Conservation (phyloP, 2,888 invertebrate species). For the Epinotia nisella region DNA sequence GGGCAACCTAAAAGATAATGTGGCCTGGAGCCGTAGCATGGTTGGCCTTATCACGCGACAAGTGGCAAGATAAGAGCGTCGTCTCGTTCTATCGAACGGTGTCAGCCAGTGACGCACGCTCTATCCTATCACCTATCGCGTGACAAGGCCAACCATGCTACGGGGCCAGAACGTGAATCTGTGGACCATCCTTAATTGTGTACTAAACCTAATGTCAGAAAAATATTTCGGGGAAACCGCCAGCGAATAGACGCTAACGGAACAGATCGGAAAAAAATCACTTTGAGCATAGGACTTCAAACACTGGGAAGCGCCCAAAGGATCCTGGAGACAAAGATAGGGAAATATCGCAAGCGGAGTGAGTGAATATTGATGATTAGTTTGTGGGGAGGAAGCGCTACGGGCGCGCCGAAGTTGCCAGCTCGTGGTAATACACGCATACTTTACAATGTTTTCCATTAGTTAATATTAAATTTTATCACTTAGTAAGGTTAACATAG, state of each 20-base stretch:
- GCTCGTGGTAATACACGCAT: not conserved
- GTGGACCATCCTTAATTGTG: not conserved
- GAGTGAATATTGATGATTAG: not conserved
- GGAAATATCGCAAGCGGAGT: not conserved
- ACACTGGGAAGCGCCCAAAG: conserved; percentile 1
- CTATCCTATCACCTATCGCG: no score
- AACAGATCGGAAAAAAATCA: not conserved
- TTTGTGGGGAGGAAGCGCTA: not conserved
- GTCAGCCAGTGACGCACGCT: no score
- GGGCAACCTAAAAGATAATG: no score
- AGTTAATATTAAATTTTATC: not conserved
- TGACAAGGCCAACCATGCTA: no score
- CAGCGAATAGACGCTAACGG: not conserved
- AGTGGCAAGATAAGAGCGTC: no score
- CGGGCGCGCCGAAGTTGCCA: not conserved
- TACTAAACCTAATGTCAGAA: conserved; percentile 1
- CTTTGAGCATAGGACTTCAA: not conserved
- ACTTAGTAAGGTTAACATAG: conserved; percentile 3
- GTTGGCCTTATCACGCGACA: no score
- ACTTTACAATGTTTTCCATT: not conserved
- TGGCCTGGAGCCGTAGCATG: no score
- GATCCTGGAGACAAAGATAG: not conserved
- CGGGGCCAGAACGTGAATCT: not conserved
- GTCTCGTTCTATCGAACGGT: no score
- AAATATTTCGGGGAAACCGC: not conserved